Base-by-base conservation (phyloP, 2,888 invertebrate genomes). In the Amiota minor region DNA sequence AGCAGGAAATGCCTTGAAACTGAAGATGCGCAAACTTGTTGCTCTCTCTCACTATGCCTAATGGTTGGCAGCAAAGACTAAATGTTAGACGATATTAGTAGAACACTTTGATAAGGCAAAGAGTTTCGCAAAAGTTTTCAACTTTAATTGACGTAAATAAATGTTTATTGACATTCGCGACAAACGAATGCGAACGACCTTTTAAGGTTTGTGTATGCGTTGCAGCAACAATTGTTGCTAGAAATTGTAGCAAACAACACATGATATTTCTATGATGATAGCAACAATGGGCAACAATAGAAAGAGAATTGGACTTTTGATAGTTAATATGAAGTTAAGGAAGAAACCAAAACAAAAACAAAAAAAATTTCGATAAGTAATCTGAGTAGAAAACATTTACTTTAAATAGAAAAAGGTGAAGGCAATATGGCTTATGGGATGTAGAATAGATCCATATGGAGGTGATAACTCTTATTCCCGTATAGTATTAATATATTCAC, bases 61-160 rank as follows among this genome's bases (percentile, higher is more conserved):
- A 18, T 18, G 14, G 59, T 9, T 18, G 11, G 9, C 59, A 53
- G 53, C 53, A 23, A 59, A 16, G 18, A 59, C 20, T 59, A 45
- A 64, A 64, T 64, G 59, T 14, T 18, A 59, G 18, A 50, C 53
- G 53, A 70, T 62, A 62, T 64, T 62, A 62, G 50, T 62, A 62
- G 50, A 71, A n/a, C 71, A 64, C 35, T 62, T 71, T 71, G 71
- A 62, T 62, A 53, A 62, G 62, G 45, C 2, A 35, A 35, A 35
- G 50, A 35, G 50, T 59, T 64, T 50, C 53, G 46, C 61, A 49
- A 70, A 59, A 70, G 47, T 78, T 74, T 35, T 72, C 73, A 72
- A 72, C 76, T 78, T 79, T 80, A 80, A 80, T 80, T 80, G 80
- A 79, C 80, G 77, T 79, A 78, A 79, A 77, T 77, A 78, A 79